phyloP scores from a whole-genome alignment of 2,888 invertebrate genomes.

The Salticus scenicus region DNA sequence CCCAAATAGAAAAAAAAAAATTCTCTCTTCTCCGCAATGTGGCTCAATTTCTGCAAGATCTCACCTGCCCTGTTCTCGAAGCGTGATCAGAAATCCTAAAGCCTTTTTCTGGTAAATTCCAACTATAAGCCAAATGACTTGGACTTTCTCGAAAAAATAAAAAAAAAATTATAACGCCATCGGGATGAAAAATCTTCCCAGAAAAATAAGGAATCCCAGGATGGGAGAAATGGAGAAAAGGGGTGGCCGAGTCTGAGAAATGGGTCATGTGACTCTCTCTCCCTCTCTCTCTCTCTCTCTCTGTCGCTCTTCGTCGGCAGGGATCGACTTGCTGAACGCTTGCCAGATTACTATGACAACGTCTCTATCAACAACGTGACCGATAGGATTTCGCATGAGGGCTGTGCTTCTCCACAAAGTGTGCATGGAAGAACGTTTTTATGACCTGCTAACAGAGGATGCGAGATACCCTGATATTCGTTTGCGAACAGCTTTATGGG shows the following conservation, averaged over 20 bases:
- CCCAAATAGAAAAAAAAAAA: not conserved
- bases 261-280: constrained; percentile 21
- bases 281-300: constrained; percentile 17
- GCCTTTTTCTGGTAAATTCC: constrained; percentile 19
- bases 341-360: constrained; percentile 70
- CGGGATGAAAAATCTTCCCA: too few species aligned
- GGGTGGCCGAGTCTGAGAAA: constrained; percentile 12
- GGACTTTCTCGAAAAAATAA: not conserved
- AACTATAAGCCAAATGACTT: constrained; percentile 4
- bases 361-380: constrained; percentile 70
- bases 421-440: constrained; percentile 55
- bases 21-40: not conserved
- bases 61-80: constrained; percentile 46
- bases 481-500: constrained; percentile 1
- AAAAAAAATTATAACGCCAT: too few species aligned
- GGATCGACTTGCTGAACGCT: constrained; percentile 43
- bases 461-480: not conserved
- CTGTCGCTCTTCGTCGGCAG: constrained; percentile 9
- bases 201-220: too few species aligned
- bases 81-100: constrained; percentile 50
- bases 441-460: constrained; percentile 25
- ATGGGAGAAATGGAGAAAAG: not conserved
- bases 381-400: constrained; percentile 56
- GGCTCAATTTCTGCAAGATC: constrained; percentile 29
- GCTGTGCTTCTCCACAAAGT: not conserved